These are phyloP conservation scores for Cyanistes caeruleus DNA, from an alignment of 2,113 vertebrate genomes.

Conservation along the genomic window DNA sequence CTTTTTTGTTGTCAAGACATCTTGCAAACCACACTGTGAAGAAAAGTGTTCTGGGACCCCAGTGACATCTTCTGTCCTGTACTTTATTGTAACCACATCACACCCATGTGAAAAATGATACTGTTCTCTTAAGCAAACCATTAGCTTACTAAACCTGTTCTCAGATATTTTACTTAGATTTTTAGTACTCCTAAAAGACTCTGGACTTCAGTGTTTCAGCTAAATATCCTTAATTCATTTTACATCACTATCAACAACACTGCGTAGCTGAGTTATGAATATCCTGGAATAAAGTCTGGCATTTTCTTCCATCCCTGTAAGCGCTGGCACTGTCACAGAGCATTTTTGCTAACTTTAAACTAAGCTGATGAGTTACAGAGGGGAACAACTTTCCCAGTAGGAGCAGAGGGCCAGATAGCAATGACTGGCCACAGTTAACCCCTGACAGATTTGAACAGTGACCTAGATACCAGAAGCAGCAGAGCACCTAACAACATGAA, in stretches of 20 bases:
- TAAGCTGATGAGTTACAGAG: neutral
- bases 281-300: neutral
- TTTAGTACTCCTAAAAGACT: neutral
- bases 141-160: neutral
- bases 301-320: neutral
- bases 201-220: neutral
- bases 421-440: neutral
- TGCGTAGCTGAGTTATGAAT: neutral
- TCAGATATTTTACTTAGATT: neutral
- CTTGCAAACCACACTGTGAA: neutral
- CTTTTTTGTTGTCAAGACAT: accelerated
- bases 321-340: neutral
- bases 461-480: neutral
- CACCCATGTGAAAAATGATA: neutral
- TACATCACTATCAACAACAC: neutral
- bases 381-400: neutral
- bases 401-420: neutral
- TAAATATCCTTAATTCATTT: neutral
- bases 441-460: neutral
- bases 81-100: neutral
- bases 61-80: neutral
- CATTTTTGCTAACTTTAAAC: neutral
- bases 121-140: neutral
- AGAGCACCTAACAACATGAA: neutral
- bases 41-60: neutral